Base-by-base conservation (phyloP, 2,113 vertebrate genomes). In the Epinephelus fuscoguttatus region DNA sequence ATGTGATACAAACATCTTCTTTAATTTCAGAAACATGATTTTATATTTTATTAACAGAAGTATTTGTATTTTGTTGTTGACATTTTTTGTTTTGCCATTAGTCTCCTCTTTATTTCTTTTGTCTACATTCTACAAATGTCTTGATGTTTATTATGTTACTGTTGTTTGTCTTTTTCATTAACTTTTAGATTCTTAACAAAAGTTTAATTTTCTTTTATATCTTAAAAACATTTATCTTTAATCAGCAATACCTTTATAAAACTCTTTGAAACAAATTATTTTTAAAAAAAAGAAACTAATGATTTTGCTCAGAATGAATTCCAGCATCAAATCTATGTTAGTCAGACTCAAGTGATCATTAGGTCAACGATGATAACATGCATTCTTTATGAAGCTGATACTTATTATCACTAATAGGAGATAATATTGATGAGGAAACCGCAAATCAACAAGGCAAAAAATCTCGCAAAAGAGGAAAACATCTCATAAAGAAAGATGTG, bases 351-450 rank as follows among this genome's bases (percentile, higher is more conserved):
- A 63, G 52, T 72, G 7, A n/a, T 63, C 12, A 17, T 57, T 27
- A 61, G 30, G 19, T 69, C 40, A 27, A 19, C 10, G 21, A 18
- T 23, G 4, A 45, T n/a, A 66, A 45, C 25, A 71, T 78, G n/a
- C 18, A 61, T 62, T 74, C 52, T 85, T 42, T 71, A 61, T 73
- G 42, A 82, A 86, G 56, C 3, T 84, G 62, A 19, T 80, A 73
- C 81, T 77, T 71, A 81, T 91, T 33, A 78, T 87, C 60, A 84
- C 77, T 81, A 80, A 80, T 87, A 88, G 84, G 78, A 75, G 85
- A 88, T 87, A 60, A 70, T 71, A 52, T 19, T 74, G 73, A 86
- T 79, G 84, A 88, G 40, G 81, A 74, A 88, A 71, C 40, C 19
- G 60, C 75, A 87, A 76, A 80, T 62, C 63, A 84, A 80, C 40